Conservation (phyloP, 2,888 invertebrate species). For the Chironomus tentans region DNA sequence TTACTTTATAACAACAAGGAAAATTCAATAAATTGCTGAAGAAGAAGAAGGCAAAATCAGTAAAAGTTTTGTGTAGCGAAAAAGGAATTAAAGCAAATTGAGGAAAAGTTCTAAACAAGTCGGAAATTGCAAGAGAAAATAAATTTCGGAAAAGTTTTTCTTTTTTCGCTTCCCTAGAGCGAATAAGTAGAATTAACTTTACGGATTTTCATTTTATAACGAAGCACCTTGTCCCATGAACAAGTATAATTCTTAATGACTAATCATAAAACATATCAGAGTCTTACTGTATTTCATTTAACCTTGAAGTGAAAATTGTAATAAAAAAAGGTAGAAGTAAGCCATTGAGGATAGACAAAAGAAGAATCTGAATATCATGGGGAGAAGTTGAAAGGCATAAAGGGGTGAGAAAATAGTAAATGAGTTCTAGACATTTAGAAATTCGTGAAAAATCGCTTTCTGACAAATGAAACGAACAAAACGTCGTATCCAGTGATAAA, state of each 20-base stretch:
- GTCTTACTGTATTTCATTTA: neutral
- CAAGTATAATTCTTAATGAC: neutral
- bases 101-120: too few species aligned
- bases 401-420: neutral
- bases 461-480: neutral
- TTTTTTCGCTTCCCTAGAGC: neutral
- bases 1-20: too few species aligned
- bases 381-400: neutral
- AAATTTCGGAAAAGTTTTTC: neutral
- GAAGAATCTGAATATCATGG: neutral
- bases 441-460: neutral
- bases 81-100: too few species aligned
- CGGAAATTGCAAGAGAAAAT: neutral
- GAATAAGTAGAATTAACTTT: neutral
- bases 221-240: neutral
- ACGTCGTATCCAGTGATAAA: neutral
- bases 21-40: too few species aligned
- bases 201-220: neutral
- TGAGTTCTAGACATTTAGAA: neutral
- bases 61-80: too few species aligned
- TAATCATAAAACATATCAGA: neutral
- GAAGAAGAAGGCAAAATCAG: too few species aligned
- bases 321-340: neutral
- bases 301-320: neutral
- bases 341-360: neutral